phyloP scores from a whole-genome alignment of 2,888 invertebrate genomes.

The Caenorhabditis sp. region DNA sequence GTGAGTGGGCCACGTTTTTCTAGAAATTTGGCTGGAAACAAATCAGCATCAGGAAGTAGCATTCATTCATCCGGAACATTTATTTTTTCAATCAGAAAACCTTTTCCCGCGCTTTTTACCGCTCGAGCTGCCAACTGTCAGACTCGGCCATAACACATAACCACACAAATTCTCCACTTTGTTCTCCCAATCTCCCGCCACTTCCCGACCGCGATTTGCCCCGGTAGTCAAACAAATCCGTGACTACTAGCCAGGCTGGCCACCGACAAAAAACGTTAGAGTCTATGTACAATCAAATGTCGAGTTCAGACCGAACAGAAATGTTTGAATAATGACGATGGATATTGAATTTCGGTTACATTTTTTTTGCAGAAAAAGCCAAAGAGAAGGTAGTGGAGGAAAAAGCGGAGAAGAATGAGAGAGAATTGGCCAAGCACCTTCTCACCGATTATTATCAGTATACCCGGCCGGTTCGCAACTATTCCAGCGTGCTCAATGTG shows the following conservation, averaged over 20 bases:
- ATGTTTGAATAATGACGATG: conserved; percentile 21
- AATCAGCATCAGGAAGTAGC: background rate
- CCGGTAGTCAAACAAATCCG: conserved; percentile 40
- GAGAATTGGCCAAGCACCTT: conserved; percentile 60
- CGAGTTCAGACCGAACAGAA: conserved; percentile 1
- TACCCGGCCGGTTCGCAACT: conserved; percentile 65
- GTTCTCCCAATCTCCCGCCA: conserved; percentile 14
- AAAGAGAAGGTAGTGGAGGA: conserved; percentile 10
- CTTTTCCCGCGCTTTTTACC: background rate
- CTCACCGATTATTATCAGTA: conserved; percentile 60
- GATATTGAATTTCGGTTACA: background rate
- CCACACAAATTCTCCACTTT: conserved; percentile 14
- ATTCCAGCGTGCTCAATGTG: conserved; percentile 64
- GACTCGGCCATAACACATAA: conserved; percentile 35
- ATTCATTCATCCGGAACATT: background rate
- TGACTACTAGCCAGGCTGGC: conserved; percentile 3
- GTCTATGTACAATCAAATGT: background rate
- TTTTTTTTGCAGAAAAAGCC: conserved; percentile 31
- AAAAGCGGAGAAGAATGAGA: conserved; percentile 52
- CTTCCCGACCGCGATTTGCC: conserved; percentile 4
- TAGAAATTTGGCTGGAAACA: background rate
- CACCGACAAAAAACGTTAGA: conserved; percentile 21
- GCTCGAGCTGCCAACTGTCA: conserved; percentile 2
- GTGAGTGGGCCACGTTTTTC: conserved; percentile 45
- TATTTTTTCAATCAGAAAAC: background rate